Percentiles rank a stretch among this genome's conserved stretches.
Conservation (phyloP, 64 coral and sea anemone species). For the Stylophora pistillata region DNA sequence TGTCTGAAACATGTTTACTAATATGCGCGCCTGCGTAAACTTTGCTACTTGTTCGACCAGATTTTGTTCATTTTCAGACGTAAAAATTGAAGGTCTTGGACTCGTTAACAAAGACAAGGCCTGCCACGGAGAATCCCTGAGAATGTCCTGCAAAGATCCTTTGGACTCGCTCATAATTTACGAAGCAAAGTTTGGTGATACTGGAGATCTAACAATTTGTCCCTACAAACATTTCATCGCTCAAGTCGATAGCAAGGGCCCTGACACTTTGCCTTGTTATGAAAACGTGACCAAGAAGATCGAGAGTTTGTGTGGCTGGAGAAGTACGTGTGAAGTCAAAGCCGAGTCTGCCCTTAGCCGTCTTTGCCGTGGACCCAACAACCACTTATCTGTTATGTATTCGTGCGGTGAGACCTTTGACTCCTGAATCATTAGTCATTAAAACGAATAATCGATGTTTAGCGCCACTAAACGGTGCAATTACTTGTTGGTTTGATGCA, state of each 20-base stretch:
- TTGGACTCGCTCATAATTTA: not conserved
- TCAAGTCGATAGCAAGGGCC: not conserved
- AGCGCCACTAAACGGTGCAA: too few species aligned
- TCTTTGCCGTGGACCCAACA: not conserved
- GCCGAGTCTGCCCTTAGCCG: not conserved
- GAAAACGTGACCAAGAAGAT: not conserved
- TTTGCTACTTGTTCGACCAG: too few species aligned
- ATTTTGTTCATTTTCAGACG: not conserved
- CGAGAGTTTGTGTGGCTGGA: not conserved
- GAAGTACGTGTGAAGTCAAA: not conserved
- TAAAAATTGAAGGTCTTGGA: constrained; percentile 12
- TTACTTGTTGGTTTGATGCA: too few species aligned
- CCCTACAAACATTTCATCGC: constrained; percentile 6
- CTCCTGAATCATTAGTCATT: not conserved
- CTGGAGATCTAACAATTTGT: not conserved
- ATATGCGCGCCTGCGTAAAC: too few species aligned
- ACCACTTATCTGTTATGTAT: not conserved
- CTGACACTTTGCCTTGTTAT: not conserved
- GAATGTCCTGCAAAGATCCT: not conserved
- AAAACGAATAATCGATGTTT: not conserved
- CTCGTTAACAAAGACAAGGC: not conserved
- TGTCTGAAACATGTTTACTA: too few species aligned
- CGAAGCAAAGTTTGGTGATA: not conserved
- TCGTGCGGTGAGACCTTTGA: not conserved
- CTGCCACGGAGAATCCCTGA: constrained; percentile 5